Conservation (phyloP, 2,888 invertebrate species). For the Rosalia funebris region DNA sequence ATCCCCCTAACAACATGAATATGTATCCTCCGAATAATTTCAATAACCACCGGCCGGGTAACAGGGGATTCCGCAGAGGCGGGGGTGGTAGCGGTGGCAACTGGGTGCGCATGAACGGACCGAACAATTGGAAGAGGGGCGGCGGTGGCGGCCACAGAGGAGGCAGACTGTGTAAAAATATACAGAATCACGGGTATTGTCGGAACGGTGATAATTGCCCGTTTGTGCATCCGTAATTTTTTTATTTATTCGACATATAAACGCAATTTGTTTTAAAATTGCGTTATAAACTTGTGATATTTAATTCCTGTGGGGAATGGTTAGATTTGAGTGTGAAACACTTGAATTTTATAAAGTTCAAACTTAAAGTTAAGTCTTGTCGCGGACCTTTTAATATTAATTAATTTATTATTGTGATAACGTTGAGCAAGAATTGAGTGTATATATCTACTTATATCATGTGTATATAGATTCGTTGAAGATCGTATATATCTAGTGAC, state of each 20-base stretch:
- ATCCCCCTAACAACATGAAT: conserved; percentile 55
- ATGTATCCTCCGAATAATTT: conserved; percentile 61
- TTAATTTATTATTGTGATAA: conserved; percentile 23
- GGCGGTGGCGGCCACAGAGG: conserved; percentile 62
- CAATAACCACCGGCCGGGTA: conserved; percentile 55
- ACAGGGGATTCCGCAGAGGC: conserved; percentile 38
- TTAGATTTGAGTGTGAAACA: conserved; percentile 35
- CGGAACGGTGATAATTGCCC: conserved; percentile 84
- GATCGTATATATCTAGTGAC: conserved; percentile 5
- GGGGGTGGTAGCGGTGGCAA: conserved; percentile 64
- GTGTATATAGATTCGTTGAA: conserved; percentile 3
- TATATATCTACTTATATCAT: neutral
- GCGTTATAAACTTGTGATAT: conserved; percentile 39
- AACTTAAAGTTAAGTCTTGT: conserved; percentile 9
- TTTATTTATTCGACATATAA: conserved; percentile 4
- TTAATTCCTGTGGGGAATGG: conserved; percentile 7
- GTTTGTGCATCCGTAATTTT: conserved; percentile 76
- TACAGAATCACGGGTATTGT: conserved; percentile 83
- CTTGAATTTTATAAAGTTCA: conserved; percentile 27
- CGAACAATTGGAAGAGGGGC: conserved; percentile 66
- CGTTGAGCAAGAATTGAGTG: neutral
- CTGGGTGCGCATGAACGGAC: conserved; percentile 65
- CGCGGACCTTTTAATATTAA: neutral
- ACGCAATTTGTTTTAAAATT: conserved; percentile 32
- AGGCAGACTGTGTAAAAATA: conserved; percentile 77